Base-by-base conservation (phyloP, 2,797 vertebrate genomes). In the Bryconaethiops microstoma region DNA sequence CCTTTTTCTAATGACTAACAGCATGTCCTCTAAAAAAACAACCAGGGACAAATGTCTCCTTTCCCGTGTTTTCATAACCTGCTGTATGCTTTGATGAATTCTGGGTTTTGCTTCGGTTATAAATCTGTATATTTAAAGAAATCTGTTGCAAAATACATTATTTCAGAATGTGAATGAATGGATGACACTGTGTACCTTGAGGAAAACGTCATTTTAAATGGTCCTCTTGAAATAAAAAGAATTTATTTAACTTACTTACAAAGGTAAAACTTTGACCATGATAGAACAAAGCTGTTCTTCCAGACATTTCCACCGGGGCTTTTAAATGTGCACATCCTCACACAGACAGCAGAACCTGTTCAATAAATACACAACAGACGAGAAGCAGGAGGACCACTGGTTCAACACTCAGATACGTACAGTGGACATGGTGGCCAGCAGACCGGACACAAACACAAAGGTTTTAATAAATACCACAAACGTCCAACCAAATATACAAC, bases 241-340 rank as follows among this genome's bases (percentile, higher is more conserved):
- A 94, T 97, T 97, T 97, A 97, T 96, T 97, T 91, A 95, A 94
- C 93, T 96, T 96, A 94, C 93, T 96, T 96, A 96, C 92, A 96
- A 96, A 96, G 94, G 89, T 93, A 95, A 95, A 97, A 95, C 93
- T 93, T 90, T 92, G 92, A 97, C 92, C 93, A 92, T 91, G 92
- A 95, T 88, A 91, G 84, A 87, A 84, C 89, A 91, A 92, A n/a
- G 92, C 94, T 93, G 91, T 92, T 95, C 92, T 90, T 92, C 92
- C 87, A 91, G 88, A 94, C 89, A 93, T 8, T 92, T 90, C 88
- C 82, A 87, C 91, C 86, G 92, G 93, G 94, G 94, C 93, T 92
- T 87, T 87, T 89, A 88, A 69, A 59, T 90, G 92, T 85, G 83
- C 75, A 74, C 88, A 84, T 87, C 85, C 93, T 91, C 91, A 88